A percentile compares a stretch with the other conserved stretches of the same genome.
Evolutionary conservation across 2,113 vertebrate species (phyloP).

Genomic region (Copsychus sechellarum): DNA sequence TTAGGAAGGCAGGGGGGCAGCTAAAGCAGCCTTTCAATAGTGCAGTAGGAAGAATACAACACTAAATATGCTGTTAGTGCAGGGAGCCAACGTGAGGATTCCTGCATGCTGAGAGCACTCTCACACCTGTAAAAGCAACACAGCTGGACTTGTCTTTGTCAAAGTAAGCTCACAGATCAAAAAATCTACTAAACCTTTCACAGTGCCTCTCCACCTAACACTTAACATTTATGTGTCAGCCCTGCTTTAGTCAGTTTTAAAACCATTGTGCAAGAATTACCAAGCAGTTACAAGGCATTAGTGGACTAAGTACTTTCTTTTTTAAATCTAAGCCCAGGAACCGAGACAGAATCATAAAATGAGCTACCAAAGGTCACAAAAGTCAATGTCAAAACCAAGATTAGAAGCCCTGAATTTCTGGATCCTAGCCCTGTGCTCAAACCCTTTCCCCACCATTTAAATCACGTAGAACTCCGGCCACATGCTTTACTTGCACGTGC

Average conservation of each 20-base stretch:
- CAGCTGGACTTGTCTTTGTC: background rate
- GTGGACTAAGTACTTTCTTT: constrained; percentile 6
- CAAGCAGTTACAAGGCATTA: background rate
- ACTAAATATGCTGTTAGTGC: background rate
- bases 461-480: background rate
- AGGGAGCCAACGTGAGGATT: background rate
- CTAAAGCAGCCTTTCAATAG: background rate
- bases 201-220: background rate
- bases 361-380: constrained; percentile 36
- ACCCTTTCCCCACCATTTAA: background rate
- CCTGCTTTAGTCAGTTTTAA: background rate
- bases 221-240: background rate
- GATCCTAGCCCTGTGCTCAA: background rate
- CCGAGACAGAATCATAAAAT: background rate
- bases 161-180: background rate
- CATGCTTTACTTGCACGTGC: background rate
- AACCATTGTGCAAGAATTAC: constrained; percentile 21
- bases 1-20: background rate
- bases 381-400: constrained; percentile 41
- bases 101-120: background rate
- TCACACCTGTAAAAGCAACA: background rate
- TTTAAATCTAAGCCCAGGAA: constrained; percentile 1
- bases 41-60: background rate
- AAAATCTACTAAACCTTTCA: background rate
- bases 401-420: constrained; percentile 7